A percentile compares a stretch with the other conserved stretches of the same genome.
phyloP scores from a whole-genome alignment of 2,113 vertebrate genomes.

The Corvus hawaiiensis region DNA sequence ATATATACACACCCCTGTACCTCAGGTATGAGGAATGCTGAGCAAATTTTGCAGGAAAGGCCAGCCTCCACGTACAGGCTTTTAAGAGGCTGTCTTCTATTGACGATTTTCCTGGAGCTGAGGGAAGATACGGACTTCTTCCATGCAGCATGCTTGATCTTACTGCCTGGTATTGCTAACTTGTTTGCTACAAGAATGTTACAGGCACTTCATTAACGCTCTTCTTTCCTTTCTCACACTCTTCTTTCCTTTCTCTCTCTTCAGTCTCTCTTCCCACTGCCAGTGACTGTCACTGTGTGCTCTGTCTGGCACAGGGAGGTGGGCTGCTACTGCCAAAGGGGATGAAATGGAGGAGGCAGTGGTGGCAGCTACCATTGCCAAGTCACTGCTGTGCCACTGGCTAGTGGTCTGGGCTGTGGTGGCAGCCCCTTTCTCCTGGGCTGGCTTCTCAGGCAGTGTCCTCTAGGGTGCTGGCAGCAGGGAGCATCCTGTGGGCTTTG shows the following conservation, averaged over 20 bases:
- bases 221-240: neutral
- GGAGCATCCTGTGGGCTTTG: neutral
- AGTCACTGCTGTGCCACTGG: neutral
- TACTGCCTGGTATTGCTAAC: rapidly evolving
- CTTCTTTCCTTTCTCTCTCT: neutral
- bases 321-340: neutral
- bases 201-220: rapidly evolving
- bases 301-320: neutral
- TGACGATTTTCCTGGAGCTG: neutral
- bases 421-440: neutral
- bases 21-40: neutral
- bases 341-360: neutral
- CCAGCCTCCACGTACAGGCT: neutral
- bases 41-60: neutral
- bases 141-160: neutral
- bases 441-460: neutral
- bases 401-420: neutral
- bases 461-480: neutral
- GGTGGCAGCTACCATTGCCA: neutral
- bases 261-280: neutral
- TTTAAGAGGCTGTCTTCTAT: neutral
- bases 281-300: rapidly evolving
- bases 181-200: neutral
- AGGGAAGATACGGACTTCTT: rapidly evolving
- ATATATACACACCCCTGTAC: rapidly evolving